These are phyloP conservation scores for Megaceryle alcyon DNA, from an alignment of 2,797 vertebrate species.

Conservation along the genomic window DNA sequence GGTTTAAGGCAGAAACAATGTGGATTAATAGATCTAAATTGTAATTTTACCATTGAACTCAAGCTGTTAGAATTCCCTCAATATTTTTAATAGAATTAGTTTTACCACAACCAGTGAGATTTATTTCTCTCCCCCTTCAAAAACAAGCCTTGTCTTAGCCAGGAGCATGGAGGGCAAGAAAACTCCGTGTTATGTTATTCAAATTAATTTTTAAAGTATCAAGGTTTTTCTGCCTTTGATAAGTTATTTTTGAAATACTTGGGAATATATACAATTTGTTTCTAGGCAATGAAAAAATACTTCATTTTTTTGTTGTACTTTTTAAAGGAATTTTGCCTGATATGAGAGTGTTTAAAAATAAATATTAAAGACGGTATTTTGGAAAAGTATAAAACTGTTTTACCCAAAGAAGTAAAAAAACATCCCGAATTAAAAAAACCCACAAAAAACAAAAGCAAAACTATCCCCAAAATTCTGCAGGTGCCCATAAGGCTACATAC, in stretches of 20 bases:
- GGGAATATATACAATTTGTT: not conserved
- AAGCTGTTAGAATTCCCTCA: not conserved
- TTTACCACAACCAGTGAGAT: not conserved
- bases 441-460: fast-evolving
- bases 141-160: constrained; percentile 17
- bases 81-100: not conserved
- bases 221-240: constrained; percentile 43
- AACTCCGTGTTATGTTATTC: not conserved
- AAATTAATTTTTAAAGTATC: constrained; percentile 31
- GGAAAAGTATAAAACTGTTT: not conserved
- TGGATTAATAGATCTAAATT: not conserved
- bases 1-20: not conserved
- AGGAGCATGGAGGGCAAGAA: not conserved
- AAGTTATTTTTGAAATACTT: constrained; percentile 42
- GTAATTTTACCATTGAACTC: not conserved
- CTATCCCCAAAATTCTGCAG: not conserved
- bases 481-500: not conserved
- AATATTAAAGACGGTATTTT: not conserved
- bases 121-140: not conserved
- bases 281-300: constrained; percentile 28
- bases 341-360: not conserved
- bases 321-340: constrained; percentile 23
- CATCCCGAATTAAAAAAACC: too few relatives aligned
- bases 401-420: not conserved
- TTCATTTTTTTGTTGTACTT: constrained; percentile 19